Base-by-base conservation (phyloP, 2,113 vertebrate genomes). In the Pipra filicauda region DNA sequence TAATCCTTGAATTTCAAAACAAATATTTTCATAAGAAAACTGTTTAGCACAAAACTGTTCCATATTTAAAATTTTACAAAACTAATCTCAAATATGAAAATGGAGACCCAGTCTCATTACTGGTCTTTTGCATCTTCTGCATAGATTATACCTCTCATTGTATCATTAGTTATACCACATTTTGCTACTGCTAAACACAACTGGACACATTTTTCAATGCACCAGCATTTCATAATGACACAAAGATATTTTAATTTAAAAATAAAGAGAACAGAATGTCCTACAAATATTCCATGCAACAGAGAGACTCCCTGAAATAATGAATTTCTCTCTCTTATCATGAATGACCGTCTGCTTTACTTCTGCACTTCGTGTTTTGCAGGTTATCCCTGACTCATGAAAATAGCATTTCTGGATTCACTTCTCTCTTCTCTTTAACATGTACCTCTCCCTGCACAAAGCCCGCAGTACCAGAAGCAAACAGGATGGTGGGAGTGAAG, bases 241-340 rank as follows among this genome's bases (percentile, higher is more conserved):
- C 76, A 91, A 93, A 96, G 51, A 75, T 11, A 52, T 74, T 93
- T 94, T 66, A 83, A 96, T 89, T 85, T 95, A 61, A 75, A 93
- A 78, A 24, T 46, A 82, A 54, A 85, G 59, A 85, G 44, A 86
- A 88, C 0, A 5, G 31, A 91, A 65, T 33, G 8, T 65, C 74
- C 81, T 82, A 41, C 70, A 79, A 87, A 39, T 64, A 81, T 52
- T 74, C n/a, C 20, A 27, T 0, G 1, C 44, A 55, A 65, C 59
- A 78, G 62, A 83, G 35, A 23, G 23, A 37, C 58, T 69, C 51
- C 44, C 12, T 70, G 64, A 94, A 92, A 71, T 83, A 58, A 84
- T 22, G 41, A 66, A 57, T 91, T 78, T 76, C 52, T 88, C 66
- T 84, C 41, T 82, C 65, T 77, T 2, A 0, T 93, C 85, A 57